Percentiles rank a stretch among this genome's conserved stretches.
Conservation (phyloP, 2,888 invertebrate genomes). For the Cephalotes varians region DNA sequence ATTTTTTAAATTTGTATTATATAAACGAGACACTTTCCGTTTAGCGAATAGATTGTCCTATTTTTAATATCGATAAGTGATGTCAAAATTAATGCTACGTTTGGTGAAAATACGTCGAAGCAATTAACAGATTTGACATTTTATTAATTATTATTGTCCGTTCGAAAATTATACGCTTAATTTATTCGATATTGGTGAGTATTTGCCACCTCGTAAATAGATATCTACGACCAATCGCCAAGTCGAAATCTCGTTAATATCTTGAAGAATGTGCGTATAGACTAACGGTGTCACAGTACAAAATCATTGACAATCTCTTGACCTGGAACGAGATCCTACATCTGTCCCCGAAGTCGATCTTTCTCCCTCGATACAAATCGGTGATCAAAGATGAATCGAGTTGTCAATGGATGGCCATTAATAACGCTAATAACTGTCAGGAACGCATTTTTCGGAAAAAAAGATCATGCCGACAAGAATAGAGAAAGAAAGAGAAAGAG, state of each 20-base stretch:
- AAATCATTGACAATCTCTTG: slow-evolving; percentile 46
- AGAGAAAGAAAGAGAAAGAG: slow-evolving; percentile 33
- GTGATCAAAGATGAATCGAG: slow-evolving; percentile 73
- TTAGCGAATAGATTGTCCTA: neutral
- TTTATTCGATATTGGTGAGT: slow-evolving; percentile 72
- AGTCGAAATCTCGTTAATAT: slow-evolving; percentile 44
- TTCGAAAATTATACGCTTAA: slow-evolving; percentile 55
- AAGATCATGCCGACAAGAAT: slow-evolving; percentile 60
- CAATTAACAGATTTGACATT: neutral
- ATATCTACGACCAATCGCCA: slow-evolving; percentile 3
- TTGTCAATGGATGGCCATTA: slow-evolving; percentile 81
- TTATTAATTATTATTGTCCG: neutral
- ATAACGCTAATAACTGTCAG: slow-evolving; percentile 84
- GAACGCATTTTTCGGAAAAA: slow-evolving; percentile 72
- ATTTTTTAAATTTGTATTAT: neutral
- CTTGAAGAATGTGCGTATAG: slow-evolving; percentile 1
- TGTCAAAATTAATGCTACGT: neutral
- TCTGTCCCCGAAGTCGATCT: slow-evolving; percentile 69
- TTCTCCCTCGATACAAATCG: slow-evolving; percentile 64
- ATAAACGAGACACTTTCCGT: neutral
- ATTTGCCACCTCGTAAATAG: slow-evolving; percentile 5
- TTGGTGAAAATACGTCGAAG: neutral
- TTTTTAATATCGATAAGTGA: neutral
- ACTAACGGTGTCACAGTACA: slow-evolving; percentile 17
- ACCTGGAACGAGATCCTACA: slow-evolving; percentile 63